These are phyloP conservation scores for Calameuta pallipes DNA, from an alignment of 2,888 invertebrate species.

Conservation along the genomic window DNA sequence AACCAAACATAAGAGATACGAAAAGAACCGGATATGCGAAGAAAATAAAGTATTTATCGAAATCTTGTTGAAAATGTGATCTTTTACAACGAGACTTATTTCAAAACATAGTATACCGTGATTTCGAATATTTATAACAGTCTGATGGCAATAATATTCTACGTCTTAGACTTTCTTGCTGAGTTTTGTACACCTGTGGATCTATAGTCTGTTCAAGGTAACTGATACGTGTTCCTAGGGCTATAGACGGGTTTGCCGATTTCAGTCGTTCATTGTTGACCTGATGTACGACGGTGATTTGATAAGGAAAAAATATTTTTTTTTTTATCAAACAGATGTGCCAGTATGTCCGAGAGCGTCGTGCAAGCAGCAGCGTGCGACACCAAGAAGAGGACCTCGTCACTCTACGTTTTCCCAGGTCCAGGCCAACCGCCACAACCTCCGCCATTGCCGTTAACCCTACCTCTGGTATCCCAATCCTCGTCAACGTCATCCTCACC, in stretches of 20 bases:
- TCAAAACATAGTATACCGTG: neutral
- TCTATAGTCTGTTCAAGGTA: neutral
- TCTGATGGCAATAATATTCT: neutral
- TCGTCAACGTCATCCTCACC: conserved; percentile 52
- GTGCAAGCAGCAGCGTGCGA: conserved; percentile 68
- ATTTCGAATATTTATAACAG: neutral
- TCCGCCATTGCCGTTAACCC: neutral
- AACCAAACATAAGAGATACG: neutral
- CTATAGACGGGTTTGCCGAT: neutral
- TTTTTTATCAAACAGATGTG: conserved; percentile 69
- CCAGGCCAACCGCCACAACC: conserved; percentile 50
- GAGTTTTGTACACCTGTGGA: neutral
- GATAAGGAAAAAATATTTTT: conserved; percentile 6
- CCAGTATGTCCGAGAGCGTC: conserved; percentile 77
- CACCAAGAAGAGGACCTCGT: conserved; percentile 54
- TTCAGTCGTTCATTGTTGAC: neutral
- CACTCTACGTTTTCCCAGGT: conserved; percentile 60
- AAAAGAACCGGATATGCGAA: neutral
- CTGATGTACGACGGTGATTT: neutral
- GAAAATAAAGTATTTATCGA: neutral
- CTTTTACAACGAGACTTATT: neutral
- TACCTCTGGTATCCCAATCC: conserved; percentile 59
- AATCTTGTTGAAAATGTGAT: neutral
- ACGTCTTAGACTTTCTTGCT: neutral
- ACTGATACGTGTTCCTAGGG: neutral